Evolutionary conservation across 2,113 vertebrate genomes (phyloP), one percentile per base, ranked within the genome.

Genomic region (Nyctibius bracteatus): DNA sequence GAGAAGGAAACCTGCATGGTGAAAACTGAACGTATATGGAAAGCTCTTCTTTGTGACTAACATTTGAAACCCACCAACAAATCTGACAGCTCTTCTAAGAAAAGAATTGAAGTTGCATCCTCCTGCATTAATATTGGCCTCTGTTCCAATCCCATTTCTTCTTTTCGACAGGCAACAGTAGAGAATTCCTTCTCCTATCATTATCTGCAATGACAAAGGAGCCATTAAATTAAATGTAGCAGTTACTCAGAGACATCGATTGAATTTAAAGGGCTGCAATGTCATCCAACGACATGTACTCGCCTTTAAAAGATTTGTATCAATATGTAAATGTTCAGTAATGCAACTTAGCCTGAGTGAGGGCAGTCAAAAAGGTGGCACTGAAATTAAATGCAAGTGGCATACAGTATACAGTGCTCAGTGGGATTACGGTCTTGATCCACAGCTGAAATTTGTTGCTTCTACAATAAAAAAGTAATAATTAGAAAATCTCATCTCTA

Each of bases 41-140:
- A 91, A 81, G 3, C 30, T 74, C 49, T 88, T 95, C 70, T 59
- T 81, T 95, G 51, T 72, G 75, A 90, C 30, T 82, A 92, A 57
- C 24, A 86, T 12, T 35, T 71, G 61, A 94, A 96, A 98, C 98
- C 68, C 98, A 99, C 99, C 99, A 95, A 99, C 98, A 77, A 99
- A 99, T 97, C 99, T 98, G 93, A 99, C 98, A 3, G 99, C 99
- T 98, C 99, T 98, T 94, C 99, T 98, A 62, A 99, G 99, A 92
- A 99, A 99, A 66, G 99, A 99, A 97, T 99, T 99, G 98, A 99
- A 99, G 98, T 99, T 99, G 96, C 99, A 99, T 91, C 99, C 99
- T 21, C 99, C 99, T 1, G 99, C 99, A 14, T 99, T 99, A 97
- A 99, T 99, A 97, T 99, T 99, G 70, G 99, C 99, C 96, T 99